Percentiles rank a stretch among this genome's conserved stretches.
These are phyloP conservation scores for Athalia rosae DNA, from an alignment of 2,888 invertebrate species.

Conservation along the genomic window DNA sequence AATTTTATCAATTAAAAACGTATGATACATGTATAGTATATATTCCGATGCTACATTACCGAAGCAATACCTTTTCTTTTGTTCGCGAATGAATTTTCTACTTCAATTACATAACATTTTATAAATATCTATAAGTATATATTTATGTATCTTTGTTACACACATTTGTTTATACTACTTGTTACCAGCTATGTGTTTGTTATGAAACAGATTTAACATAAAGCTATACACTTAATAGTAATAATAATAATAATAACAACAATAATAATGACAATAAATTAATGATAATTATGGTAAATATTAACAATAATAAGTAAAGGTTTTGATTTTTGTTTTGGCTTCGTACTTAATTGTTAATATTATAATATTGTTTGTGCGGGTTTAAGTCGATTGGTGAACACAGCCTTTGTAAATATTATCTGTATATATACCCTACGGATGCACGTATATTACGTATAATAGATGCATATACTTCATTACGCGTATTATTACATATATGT, in stretches of 20 bases:
- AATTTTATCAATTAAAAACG: no score
- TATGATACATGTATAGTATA: no score
- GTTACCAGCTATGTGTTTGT: no score
- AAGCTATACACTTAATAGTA: no score
- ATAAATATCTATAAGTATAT: no score
- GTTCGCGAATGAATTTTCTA: no score
- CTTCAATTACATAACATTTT: no score
- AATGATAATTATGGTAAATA: slow-evolving; percentile 20
- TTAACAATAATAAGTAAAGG: slow-evolving; percentile 13
- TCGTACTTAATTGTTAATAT: slow-evolving; percentile 4
- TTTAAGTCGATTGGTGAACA: slow-evolving; percentile 17
- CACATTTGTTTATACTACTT: not conserved
- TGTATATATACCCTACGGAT: not conserved
- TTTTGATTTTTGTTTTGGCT: slow-evolving; percentile 36
- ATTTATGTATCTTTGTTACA: slow-evolving; percentile 11
- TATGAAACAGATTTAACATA: no score
- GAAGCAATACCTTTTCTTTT: no score
- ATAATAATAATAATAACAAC: not conserved
- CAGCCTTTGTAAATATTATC: slow-evolving; percentile 10
- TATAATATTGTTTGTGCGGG: slow-evolving; percentile 18
- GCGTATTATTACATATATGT: slow-evolving; percentile 9
- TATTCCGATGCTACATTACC: no score
- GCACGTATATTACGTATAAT: not conserved
- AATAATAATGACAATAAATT: not conserved
- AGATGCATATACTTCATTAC: no score